A percentile compares a stretch with the other conserved stretches of the same genome.
These are phyloP conservation scores for Pollimyrus isidori DNA, from an alignment of 2,113 vertebrate genomes.

Conservation along the genomic window DNA sequence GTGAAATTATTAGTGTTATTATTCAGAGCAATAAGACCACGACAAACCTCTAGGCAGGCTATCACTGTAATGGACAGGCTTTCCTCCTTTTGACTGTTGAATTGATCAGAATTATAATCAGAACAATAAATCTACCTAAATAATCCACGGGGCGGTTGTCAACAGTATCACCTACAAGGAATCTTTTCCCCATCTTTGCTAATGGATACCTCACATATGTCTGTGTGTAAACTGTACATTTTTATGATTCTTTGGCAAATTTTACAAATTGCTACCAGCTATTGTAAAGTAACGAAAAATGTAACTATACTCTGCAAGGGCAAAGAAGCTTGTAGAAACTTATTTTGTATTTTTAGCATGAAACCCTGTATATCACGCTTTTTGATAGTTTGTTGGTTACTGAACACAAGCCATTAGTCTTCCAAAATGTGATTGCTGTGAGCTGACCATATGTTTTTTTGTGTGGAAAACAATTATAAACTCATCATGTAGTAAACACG, in stretches of 20 bases:
- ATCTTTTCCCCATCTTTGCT: background rate
- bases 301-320: background rate
- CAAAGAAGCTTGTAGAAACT: background rate
- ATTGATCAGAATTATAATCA: background rate
- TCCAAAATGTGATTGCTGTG: background rate
- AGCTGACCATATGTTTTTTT: background rate
- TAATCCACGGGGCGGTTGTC: background rate
- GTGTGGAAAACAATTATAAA: background rate
- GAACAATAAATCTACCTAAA: background rate
- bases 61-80: background rate
- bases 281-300: background rate
- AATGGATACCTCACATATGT: background rate
- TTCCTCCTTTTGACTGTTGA: background rate
- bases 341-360: background rate
- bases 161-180: background rate
- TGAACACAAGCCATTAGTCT: background rate
- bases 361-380: background rate
- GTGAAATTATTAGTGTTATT: background rate
- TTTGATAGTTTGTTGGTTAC: background rate
- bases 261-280: background rate
- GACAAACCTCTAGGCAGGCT: constrained; percentile 69
- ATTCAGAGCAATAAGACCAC: background rate
- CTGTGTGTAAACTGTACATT: background rate
- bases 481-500: background rate
- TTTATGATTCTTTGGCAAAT: background rate